Evolutionary conservation across 2,888 invertebrate species (phyloP).

Genomic region (Acronicta aceris): DNA sequence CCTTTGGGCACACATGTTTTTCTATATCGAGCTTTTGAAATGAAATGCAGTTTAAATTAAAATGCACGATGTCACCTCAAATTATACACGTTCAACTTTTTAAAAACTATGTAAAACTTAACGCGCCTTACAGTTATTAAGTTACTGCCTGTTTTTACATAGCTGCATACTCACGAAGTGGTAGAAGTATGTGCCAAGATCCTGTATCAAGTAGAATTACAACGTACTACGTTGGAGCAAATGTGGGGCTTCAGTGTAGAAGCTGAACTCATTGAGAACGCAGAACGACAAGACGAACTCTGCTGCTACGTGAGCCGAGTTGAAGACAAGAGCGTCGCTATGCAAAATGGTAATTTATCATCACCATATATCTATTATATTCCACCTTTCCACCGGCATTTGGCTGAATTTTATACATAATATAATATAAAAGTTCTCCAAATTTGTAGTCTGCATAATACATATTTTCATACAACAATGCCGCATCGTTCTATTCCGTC

Average conservation of each 20-base stretch:
- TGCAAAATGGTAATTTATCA: constrained; percentile 95
- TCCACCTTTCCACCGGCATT: constrained; percentile 35
- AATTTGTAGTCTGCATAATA: constrained; percentile 38
- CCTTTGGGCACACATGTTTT: constrained; percentile 24
- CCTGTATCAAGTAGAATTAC: constrained; percentile 98
- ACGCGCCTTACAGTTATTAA: constrained; percentile 1
- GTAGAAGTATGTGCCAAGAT: constrained; percentile 99
- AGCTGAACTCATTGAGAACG: constrained; percentile 98
- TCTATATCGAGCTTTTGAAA: background rate
- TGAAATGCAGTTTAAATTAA: background rate
- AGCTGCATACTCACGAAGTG: constrained; percentile 97
- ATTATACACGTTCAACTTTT: background rate
- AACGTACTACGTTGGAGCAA: constrained; percentile 96
- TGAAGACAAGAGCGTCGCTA: constrained; percentile 98
- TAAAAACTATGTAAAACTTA: background rate
- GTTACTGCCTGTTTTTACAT: constrained; percentile 53
- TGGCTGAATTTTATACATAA: constrained; percentile 34
- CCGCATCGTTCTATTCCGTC: constrained; percentile 19
- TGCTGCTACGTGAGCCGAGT: constrained; percentile 99
- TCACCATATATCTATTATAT: constrained; percentile 24
- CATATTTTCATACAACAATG: constrained; percentile 25
- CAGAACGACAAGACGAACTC: constrained; percentile 98
- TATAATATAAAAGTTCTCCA: constrained; percentile 33
- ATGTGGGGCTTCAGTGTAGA: constrained; percentile 99
- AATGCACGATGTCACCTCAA: background rate